These are phyloP conservation scores for Muraenolepis orangiensis DNA, from an alignment of 2,797 vertebrate species.

Conservation along the genomic window DNA sequence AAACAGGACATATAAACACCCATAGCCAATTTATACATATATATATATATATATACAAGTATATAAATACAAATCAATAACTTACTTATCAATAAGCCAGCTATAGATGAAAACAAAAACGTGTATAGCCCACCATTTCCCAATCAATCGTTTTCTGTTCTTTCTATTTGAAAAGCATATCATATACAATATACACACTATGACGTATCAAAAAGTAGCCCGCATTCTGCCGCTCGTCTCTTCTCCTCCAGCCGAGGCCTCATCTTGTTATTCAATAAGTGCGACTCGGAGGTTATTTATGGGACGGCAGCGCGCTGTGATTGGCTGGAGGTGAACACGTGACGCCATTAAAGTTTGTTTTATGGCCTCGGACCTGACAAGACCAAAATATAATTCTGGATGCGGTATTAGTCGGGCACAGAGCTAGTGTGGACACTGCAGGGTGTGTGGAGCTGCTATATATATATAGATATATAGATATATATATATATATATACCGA, in stretches of 20 bases:
- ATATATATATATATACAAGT: background rate
- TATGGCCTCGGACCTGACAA: constrained; percentile 99
- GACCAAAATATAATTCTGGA: constrained; percentile 99
- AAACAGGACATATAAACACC: background rate
- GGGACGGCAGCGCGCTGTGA: constrained; percentile 88
- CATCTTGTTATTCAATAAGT: constrained; percentile 81
- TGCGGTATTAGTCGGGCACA: constrained; percentile 94
- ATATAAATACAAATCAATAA: no score
- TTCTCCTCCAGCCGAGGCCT: constrained; percentile 52
- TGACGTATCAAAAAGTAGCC: background rate
- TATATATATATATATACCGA: constrained; percentile 27
- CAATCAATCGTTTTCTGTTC: no score
- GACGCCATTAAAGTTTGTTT: constrained; percentile 99
- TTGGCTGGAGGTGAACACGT: constrained; percentile 97
- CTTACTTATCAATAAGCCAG: background rate
- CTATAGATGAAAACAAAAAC: background rate
- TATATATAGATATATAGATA: no score
- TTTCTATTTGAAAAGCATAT: no score
- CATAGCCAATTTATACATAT: background rate
- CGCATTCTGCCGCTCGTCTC: constrained; percentile 1
- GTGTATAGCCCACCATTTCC: background rate
- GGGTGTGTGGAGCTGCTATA: constrained; percentile 73
- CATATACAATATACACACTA: background rate
- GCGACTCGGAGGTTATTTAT: constrained; percentile 99
- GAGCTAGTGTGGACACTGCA: constrained; percentile 81